Evolutionary conservation across 2,797 vertebrate genomes (phyloP).

Genomic region (Delichon dasypus): DNA sequence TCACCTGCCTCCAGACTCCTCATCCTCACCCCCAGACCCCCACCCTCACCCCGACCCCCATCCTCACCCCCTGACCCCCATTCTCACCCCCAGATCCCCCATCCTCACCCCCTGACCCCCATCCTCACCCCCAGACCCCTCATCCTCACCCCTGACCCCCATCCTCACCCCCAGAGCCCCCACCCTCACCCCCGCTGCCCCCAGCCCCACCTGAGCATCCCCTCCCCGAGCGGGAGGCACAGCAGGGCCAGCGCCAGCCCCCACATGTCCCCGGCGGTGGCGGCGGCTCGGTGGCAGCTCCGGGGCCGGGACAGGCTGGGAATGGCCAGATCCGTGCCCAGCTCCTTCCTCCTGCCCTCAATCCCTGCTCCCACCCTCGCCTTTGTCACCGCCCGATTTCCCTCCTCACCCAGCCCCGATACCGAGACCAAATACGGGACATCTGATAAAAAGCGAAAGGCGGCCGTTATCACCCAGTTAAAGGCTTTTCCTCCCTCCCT

Average conservation of each 20-base stretch:
- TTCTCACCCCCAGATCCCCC: too few species aligned
- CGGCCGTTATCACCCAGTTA: not conserved
- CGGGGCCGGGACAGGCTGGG: not conserved
- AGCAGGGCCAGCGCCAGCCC: slow-evolving; percentile 53
- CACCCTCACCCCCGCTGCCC: not conserved
- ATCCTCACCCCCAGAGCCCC: not conserved
- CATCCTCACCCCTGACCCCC: too few species aligned
- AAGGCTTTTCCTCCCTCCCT: not conserved
- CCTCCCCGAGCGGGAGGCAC: slow-evolving; percentile 58
- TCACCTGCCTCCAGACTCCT: too few species aligned
- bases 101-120: too few species aligned
- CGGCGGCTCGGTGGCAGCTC: not conserved
- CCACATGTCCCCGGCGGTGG: slow-evolving; percentile 21
- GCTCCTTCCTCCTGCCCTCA: not conserved
- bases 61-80: too few species aligned
- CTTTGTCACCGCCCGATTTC: not conserved
- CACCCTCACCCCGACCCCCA: too few species aligned
- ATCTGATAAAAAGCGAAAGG: not conserved
- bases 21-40: too few species aligned
- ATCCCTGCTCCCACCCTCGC: not conserved
- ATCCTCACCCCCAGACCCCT: too few species aligned
- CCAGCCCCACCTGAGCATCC: slow-evolving; percentile 14
- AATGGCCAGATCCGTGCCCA: not conserved
- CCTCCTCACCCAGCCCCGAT: not conserved
- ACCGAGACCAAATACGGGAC: not conserved